phyloP scores from a whole-genome alignment of 2,113 vertebrate species.

The Tenebrosternarchus preto region DNA sequence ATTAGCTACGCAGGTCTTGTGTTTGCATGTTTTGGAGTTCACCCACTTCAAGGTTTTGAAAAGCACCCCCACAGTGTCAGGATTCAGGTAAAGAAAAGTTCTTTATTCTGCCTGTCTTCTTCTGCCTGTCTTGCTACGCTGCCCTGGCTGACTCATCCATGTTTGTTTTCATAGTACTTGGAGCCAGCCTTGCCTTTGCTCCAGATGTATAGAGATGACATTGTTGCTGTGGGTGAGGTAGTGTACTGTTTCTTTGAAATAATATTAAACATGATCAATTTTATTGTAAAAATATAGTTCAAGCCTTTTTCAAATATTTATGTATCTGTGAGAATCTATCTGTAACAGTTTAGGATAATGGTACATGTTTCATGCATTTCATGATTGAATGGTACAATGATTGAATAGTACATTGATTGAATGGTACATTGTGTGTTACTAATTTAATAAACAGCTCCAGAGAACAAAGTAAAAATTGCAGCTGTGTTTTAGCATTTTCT shows the following conservation, averaged over 20 bases:
- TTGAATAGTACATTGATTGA: too few species aligned
- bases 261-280: not conserved
- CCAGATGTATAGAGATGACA: conserved; percentile 59
- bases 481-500: too few species aligned
- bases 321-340: not conserved
- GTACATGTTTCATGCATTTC: too few species aligned
- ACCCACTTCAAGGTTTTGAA: conserved; percentile 47
- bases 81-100: conserved; percentile 46
- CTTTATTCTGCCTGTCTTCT: not conserved
- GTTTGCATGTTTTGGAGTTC: conserved; percentile 60
- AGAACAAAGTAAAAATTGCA: too few species aligned
- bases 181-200: conserved; percentile 61
- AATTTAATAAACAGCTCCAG: too few species aligned
- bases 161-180: conserved; percentile 59
- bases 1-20: conserved; percentile 65
- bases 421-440: too few species aligned
- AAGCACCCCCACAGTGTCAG: conserved; percentile 37
- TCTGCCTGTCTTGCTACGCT: not conserved
- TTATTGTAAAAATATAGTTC: not conserved
- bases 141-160: conserved; percentile 2
- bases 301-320: not conserved
- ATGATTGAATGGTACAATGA: too few species aligned
- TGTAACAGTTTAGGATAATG: too few species aligned
- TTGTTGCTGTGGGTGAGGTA: conserved; percentile 64
- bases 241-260: not conserved